phyloP scores from a whole-genome alignment of 1,140 invertebrate genomes.

The Pantala flavescens region DNA sequence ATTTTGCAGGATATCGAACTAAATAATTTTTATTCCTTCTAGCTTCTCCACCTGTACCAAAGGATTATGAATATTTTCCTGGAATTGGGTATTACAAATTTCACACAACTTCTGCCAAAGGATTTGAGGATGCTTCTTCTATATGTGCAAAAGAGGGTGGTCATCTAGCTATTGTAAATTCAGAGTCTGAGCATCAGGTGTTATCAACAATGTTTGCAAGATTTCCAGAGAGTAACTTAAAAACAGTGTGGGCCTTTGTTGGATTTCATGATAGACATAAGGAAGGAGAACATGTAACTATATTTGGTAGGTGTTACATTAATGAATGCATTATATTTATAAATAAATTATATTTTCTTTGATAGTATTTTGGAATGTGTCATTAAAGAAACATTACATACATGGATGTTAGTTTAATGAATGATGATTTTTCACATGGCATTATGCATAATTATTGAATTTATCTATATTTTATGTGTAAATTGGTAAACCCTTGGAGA shows the following conservation, averaged over 20 bases:
- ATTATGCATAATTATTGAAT: no score
- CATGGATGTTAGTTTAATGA: no score
- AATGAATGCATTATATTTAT: no score
- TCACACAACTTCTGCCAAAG: slow-evolving; percentile 28
- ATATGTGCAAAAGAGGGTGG: slow-evolving; percentile 31
- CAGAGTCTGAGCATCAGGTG: slow-evolving; percentile 22
- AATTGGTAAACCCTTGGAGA: no score
- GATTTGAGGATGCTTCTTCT: slow-evolving; percentile 32
- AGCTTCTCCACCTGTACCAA: not conserved
- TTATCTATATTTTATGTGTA: no score
- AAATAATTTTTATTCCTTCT: not conserved
- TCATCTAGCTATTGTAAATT: slow-evolving; percentile 32
- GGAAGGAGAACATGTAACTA: not conserved
- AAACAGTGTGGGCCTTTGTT: not conserved
- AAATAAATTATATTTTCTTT: no score
- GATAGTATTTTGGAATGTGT: no score
- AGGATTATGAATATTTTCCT: slow-evolving; percentile 15
- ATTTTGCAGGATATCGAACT: no score
- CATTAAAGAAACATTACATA: no score
- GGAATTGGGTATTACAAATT: slow-evolving; percentile 31
- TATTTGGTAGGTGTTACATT: not conserved
- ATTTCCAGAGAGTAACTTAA: not conserved
- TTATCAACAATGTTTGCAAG: not conserved
- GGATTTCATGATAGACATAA: not conserved
- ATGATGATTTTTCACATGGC: no score